Evolutionary conservation across 2,113 vertebrate species (phyloP).

Genomic region (Damaliscus lunatus): DNA sequence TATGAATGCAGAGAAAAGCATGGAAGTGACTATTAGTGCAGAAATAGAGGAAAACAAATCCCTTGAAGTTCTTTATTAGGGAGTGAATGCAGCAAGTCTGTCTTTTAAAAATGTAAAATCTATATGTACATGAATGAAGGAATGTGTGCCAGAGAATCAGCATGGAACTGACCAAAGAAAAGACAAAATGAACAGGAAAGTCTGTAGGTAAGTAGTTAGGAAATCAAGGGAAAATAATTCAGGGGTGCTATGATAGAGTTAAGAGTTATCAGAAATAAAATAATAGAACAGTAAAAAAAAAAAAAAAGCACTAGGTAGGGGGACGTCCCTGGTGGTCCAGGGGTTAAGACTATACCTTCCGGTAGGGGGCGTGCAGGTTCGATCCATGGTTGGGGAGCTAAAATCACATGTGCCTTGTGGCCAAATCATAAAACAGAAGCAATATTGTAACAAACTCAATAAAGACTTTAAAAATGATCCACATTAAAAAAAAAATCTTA

Average conservation of each 20-base stretch:
- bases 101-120: background rate
- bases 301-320: background rate
- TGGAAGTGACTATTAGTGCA: background rate
- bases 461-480: background rate
- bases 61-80: background rate
- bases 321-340: background rate
- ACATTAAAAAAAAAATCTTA: background rate
- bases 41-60: background rate
- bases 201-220: background rate
- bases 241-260: background rate
- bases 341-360: background rate
- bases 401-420: background rate
- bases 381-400: background rate
- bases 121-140: background rate
- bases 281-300: background rate
- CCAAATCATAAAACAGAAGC: background rate
- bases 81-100: background rate
- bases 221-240: background rate
- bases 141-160: background rate
- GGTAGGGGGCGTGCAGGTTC: background rate
- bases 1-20: background rate
- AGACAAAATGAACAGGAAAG: background rate
- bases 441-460: background rate
- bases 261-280: background rate
- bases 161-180: background rate